Evolutionary conservation across 2,888 invertebrate species (phyloP).

Genomic region (Xanthostigma xanthostigma): DNA sequence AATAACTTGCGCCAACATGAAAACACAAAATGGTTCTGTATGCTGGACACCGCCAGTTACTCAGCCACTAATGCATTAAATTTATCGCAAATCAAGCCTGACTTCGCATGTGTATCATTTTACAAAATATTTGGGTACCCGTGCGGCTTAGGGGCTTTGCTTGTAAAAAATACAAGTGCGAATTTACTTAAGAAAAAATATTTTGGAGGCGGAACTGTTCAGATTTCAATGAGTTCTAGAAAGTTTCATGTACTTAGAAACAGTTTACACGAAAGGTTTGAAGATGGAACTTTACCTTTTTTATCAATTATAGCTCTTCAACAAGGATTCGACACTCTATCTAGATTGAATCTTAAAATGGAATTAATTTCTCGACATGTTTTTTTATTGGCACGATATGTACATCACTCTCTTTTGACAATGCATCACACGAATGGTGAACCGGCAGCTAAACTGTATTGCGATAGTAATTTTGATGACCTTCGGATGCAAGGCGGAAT

Average conservation of each 20-base stretch:
- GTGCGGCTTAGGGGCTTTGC: slow-evolving; percentile 81
- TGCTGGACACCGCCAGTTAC: slow-evolving; percentile 77
- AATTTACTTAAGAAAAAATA: slow-evolving; percentile 52
- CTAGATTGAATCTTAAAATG: slow-evolving; percentile 48
- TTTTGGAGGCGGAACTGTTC: slow-evolving; percentile 91
- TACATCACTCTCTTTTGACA: slow-evolving; percentile 43
- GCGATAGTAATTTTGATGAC: slow-evolving; percentile 51
- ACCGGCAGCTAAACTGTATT: slow-evolving; percentile 55
- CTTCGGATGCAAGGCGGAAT: slow-evolving; percentile 61
- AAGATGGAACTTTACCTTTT: slow-evolving; percentile 87
- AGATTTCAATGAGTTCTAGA: slow-evolving; percentile 59
- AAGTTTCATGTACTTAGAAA: slow-evolving; percentile 56
- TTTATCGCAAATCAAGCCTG: slow-evolving; percentile 55
- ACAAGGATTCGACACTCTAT: slow-evolving; percentile 66
- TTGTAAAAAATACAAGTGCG: slow-evolving; percentile 54
- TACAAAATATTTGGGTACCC: slow-evolving; percentile 97
- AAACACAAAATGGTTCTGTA: slow-evolving; percentile 48
- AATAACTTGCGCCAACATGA: slow-evolving; percentile 27
- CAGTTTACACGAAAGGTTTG: slow-evolving; percentile 68
- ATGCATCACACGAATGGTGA: slow-evolving; percentile 59
- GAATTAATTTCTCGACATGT: slow-evolving; percentile 56
- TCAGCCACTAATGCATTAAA: slow-evolving; percentile 65
- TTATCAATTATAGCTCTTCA: slow-evolving; percentile 67
- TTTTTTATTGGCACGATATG: slow-evolving; percentile 57
- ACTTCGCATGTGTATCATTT: slow-evolving; percentile 86